Evolutionary conservation across 2,113 vertebrate species (phyloP).

Genomic region (Candoia aspera): DNA sequence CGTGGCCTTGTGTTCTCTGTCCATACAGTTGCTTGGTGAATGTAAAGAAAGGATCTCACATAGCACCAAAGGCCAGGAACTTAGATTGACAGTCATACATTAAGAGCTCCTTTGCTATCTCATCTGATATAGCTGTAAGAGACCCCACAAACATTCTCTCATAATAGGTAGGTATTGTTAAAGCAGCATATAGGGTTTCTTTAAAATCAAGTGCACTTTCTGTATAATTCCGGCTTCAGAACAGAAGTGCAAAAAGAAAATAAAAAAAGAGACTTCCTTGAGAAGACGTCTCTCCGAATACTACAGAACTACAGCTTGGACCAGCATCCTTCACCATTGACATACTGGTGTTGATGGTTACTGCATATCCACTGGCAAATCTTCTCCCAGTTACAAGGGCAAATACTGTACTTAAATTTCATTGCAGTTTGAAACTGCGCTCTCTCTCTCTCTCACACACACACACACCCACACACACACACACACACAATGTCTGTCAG

Average conservation of each 20-base stretch:
- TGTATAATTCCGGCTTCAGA: not conserved
- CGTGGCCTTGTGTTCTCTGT: not conserved
- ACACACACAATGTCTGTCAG: no score
- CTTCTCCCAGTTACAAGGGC: not conserved
- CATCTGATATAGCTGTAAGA: not conserved
- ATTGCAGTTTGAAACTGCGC: not conserved
- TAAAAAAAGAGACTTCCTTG: not conserved
- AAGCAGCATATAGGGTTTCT: not conserved
- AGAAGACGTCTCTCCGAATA: not conserved
- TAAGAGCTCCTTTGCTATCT: not conserved
- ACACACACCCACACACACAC: not conserved
- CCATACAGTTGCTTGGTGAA: not conserved
- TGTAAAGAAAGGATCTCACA: not conserved
- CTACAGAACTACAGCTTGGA: not conserved
- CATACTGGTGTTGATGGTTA: no score
- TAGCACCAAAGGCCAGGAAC: not conserved
- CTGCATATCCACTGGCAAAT: not conserved
- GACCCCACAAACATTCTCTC: not conserved
- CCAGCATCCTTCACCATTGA: not conserved
- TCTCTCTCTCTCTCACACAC: not conserved
- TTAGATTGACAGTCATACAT: not conserved
- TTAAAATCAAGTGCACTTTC: not conserved
- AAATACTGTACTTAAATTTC: not conserved
- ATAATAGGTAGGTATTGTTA: not conserved
- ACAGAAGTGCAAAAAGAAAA: not conserved